Base-by-base conservation (phyloP, 1,140 invertebrate species). In the Temnothorax curvispinosus region DNA sequence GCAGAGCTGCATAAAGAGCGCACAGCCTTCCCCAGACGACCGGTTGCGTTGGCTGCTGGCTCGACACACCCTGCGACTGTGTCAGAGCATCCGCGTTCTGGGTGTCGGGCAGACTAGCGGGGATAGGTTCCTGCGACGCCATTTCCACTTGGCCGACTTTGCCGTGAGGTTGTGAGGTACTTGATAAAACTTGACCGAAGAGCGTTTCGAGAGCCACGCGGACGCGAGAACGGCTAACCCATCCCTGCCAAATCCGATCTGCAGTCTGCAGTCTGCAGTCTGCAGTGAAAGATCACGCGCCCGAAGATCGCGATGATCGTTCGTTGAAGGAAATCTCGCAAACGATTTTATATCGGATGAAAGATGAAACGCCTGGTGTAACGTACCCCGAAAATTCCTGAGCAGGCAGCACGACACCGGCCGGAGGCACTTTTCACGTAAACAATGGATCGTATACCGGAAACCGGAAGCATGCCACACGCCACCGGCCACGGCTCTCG, bases 11-110 rank as follows among this genome's bases (percentile, higher is more conserved):
- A 72, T 58, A 13, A 2, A 18, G 50, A 65, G 93, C 85, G n/a
- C 88, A 93, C 9, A 94, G 71, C 87, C 90, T 90, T 52, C 93
- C 93, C 93, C 93, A 94, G 38, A 91, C n/a, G 0, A 13, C 32
- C 18, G 60, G 32, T 6, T 41, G 27, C 32, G 56, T 32, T 41
- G 60, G 21, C 50, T 87, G 64, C 15, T 88, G 75, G 2, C 77
- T 82, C 8, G 87, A 27, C 5, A 67, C 69, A 5, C 91, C 90
- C 72, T 92, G 89, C 18, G 90, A 91, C 62, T 92, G 93, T 13
- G 92, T 64, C 47, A 92, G 11, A 4, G 32, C 85, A 32, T 94
- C 92, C 2, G 62, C 85, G 74, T 92, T 91, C 85, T 94, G 93
- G 0, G 93, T 94, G 9, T 93, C 92, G 9, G 93, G 93, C 52